Evolutionary conservation across 2,888 invertebrate species (phyloP), one percentile per base, ranked within the genome.

Genomic region (Eilema sororculum): DNA sequence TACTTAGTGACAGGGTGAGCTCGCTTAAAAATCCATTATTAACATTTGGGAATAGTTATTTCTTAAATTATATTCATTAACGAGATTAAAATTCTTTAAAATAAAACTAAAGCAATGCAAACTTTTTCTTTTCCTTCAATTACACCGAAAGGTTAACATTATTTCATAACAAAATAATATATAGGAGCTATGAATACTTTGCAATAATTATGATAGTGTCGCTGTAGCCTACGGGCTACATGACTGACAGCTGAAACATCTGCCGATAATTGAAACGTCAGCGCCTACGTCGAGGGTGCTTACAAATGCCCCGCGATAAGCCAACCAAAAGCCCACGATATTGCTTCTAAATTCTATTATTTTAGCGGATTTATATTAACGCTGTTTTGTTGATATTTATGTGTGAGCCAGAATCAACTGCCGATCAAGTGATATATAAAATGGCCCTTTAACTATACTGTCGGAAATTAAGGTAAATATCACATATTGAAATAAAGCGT

Each of bases 201-300:
- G 24, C 65, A 62, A 78, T 78, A 71, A 74, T 74, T 25, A 74
- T 69, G 64, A 78, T 66, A 72, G 71, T 72, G 69, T 75, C 72
- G 62, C 37, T 62, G 63, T 68, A 66, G 65, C 61, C n/a, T 30
- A 59, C 69, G 63, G 69, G 52, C 63, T 69, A 69, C 72, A 70
- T 79, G 77, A 78, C 68, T 69, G 82, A 75, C 82, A 74, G 75
- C 71, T 78, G 78, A 78, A 82, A 83, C 78, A 79, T 79, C 78
- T 77, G 74, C 73, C 76, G 75, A 78, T 84, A 83, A 84, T 84
- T 84, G 83, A 84, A 84, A 84, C 78, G 83, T 84, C 84, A 80
- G 73, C 41, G 59, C 62, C 25, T 69, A 69, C 74, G 72, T 76
- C 68, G 71, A 75, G 75, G 70, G 70, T 65, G 76, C 64, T 66